Base-by-base conservation (phyloP, 2,113 vertebrate genomes). In the Bufo gargarizans region DNA sequence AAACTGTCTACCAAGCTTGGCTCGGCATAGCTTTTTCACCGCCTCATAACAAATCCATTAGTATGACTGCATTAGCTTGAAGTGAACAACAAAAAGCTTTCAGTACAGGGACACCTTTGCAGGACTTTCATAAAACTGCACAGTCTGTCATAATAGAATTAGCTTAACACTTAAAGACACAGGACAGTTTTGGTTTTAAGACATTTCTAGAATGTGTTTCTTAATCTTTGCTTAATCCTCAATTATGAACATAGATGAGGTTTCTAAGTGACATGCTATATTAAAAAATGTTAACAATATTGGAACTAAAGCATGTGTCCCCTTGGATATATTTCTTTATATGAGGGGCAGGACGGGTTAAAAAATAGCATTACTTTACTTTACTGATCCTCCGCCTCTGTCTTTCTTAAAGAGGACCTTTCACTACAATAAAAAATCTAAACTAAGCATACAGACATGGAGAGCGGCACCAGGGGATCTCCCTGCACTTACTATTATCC, bases 11-110 rank as follows among this genome's bases (percentile, higher is more conserved):
- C 89, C 5, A 43, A 90, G 90, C 90, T 91, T 92, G 90, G 86
- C 85, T 92, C 92, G 90, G 86, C 84, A 91, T 65, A 49, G 58
- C 55, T 86, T 86, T 89, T 92, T 91, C 90, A 91, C 92, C 91
- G 90, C 91, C 89, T 90, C 88, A 91, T 92, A 88, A 90, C 90
- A 92, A 94, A 95, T 91, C 93, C 94, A 94, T 95, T 95, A 95
- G 93, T 92, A 91, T 85, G 90, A 92, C 90, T 89, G 91, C 89
- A 93, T 92, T 74, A 87, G 90, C 93, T 93, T 93, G 94, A 92
- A 93, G 90, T 92, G 50, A 87, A 92, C 85, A 85, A 93, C 89
- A 90, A 91, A 93, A 91, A 90, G 90, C 91, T 93, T 90, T 94
- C 91, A 90, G 13, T 77, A 61, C 87, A 89, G 92, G 92, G 93